phyloP scores from a whole-genome alignment of 2,113 vertebrate genomes.

The Glareola pratincola region DNA sequence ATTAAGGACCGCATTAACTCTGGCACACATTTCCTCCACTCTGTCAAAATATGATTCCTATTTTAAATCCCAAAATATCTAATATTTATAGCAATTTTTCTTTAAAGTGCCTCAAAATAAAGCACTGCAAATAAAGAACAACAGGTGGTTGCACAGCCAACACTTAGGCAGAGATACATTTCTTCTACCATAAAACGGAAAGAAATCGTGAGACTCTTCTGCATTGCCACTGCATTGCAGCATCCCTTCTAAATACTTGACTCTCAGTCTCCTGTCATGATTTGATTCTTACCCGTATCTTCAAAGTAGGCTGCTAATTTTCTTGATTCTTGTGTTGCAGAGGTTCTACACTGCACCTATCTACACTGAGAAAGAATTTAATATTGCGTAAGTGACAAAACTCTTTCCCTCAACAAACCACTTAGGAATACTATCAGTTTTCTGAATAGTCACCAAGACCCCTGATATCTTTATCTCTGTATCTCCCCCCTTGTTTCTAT shows the following conservation, averaged over 20 bases:
- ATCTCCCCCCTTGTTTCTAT: not conserved
- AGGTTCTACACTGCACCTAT: not conserved
- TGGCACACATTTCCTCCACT: not conserved
- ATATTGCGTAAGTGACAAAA: not conserved
- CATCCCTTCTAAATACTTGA: not conserved
- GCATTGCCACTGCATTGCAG: conserved; percentile 6
- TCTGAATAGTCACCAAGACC: not conserved
- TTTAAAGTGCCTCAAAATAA: not conserved
- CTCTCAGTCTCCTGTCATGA: not conserved
- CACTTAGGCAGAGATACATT: not conserved
- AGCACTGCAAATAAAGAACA: not conserved
- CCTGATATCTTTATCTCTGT: no score
- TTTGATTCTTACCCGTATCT: not conserved
- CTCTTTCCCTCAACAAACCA: not conserved
- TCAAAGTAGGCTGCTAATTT: not conserved
- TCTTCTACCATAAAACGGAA: not conserved
- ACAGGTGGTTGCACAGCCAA: not conserved
- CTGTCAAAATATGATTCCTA: not conserved
- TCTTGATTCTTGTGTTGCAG: not conserved
- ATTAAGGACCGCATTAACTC: conserved; percentile 1
- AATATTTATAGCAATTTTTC: not conserved
- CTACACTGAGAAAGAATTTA: not conserved
- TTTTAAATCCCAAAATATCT: not conserved
- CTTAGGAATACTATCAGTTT: not conserved
- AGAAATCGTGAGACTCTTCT: not conserved